phyloP scores from a whole-genome alignment of 2,113 vertebrate species.

The Psilopogon haemacephalus region DNA sequence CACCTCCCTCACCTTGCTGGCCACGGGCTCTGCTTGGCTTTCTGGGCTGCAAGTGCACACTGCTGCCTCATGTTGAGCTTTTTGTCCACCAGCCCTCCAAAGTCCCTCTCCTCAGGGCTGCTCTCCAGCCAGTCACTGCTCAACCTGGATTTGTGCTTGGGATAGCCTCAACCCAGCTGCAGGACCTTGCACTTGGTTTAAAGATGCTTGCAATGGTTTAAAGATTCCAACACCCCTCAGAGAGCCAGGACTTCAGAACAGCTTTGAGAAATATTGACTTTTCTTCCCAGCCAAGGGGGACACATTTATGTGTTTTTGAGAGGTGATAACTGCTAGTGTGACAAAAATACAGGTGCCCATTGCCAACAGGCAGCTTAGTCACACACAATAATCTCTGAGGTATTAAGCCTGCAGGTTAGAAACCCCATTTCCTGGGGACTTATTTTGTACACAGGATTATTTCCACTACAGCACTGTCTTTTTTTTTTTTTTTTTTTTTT shows the following conservation, averaged over 20 bases:
- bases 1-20: no score
- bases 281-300: not conserved
- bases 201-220: not conserved
- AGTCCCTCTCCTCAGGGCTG: no score
- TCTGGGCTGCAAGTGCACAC: no score
- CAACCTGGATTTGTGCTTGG: no score
- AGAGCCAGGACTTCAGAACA: not conserved
- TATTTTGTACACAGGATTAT: not conserved
- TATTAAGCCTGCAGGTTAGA: not conserved
- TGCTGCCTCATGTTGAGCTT: no score
- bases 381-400: not conserved
- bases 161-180: no score
- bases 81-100: no score
- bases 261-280: not conserved
- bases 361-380: not conserved
- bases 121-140: no score
- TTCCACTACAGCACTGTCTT: not conserved
- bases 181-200: no score
- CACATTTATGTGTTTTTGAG: accelerated
- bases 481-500: not conserved
- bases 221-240: not conserved
- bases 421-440: not conserved
- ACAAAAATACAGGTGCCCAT: not conserved
- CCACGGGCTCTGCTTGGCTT: no score
- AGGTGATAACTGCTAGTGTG: not conserved